These are phyloP conservation scores for Gymnodraco acuticeps DNA, from an alignment of 2,797 vertebrate species.

Conservation along the genomic window DNA sequence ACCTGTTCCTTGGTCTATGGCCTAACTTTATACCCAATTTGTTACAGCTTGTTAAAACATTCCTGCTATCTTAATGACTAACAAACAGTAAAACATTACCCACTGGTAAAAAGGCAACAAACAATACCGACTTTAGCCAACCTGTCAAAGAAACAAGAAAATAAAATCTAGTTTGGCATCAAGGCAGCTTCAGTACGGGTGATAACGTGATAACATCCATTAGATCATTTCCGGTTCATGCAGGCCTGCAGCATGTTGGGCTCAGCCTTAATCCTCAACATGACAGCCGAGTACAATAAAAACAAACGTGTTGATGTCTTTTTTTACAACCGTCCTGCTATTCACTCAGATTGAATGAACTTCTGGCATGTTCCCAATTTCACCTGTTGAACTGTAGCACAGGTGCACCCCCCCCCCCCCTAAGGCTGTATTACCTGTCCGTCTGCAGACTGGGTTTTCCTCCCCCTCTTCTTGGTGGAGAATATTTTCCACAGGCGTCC, in stretches of 20 bases:
- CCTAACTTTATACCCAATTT: background rate
- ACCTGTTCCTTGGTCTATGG: background rate
- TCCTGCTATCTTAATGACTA: background rate
- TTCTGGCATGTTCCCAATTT: background rate
- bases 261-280: background rate
- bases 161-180: slow-evolving; percentile 1
- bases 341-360: slow-evolving; percentile 5
- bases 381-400: slow-evolving; percentile 3
- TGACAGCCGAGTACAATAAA: slow-evolving; percentile 4
- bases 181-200: background rate
- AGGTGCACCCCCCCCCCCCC: background rate
- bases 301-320: background rate
- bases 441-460: slow-evolving; percentile 71
- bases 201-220: slow-evolving; percentile 28
- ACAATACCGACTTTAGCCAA: background rate
- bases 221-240: slow-evolving; percentile 18
- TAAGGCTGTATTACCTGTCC: slow-evolving; percentile 85
- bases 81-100: background rate
- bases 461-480: slow-evolving; percentile 81
- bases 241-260: slow-evolving; percentile 3
- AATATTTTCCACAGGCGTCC: slow-evolving; percentile 86
- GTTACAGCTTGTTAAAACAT: too few relatives aligned
- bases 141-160: background rate
- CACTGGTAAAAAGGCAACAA: background rate
- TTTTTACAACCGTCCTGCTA: background rate